Evolutionary conservation across 2,113 vertebrate species (phyloP), one percentile per base, ranked within the genome.

Genomic region (Takifugu bimaculatus): DNA sequence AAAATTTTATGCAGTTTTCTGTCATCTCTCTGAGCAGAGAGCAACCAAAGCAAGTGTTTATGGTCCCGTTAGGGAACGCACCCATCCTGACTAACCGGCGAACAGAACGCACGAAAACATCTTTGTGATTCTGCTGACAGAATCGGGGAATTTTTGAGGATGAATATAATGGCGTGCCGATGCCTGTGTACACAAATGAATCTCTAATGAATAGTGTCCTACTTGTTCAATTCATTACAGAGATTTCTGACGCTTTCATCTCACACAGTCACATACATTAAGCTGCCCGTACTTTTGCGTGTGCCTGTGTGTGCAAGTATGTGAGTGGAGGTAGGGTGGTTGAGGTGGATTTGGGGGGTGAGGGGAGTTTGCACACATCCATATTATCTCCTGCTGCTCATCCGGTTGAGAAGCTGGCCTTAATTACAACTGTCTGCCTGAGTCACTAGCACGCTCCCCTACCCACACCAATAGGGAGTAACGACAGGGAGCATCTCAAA

Each of bases 171-270:
- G 57, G 72, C 71, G 63, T 55, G 60, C 55, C 57, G 54, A 26
- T 52, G 62, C 52, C 53, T 70, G 65, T 51, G 52, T 66, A 75
- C 77, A 77, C 72, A 84, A 75, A 84, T 60, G 57, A 73, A 79
- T 83, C 79, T 80, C 77, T 85, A 89, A 86, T 83, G 81, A 85
- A 70, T 64, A 73, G 75, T 82, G 85, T 79, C 82, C 81, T 87
- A 84, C 77, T 87, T 87, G 79, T 83, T 85, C 75, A 76, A 78
- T 81, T 87, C 65, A 87, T 85, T 82, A 81, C 71, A 57, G 72
- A 78, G 74, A 77, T 78, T 76, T 70, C 62, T 39, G 54, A 70
- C 3, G 61, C 80, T 88, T 86, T 84, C 61, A 75, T 87, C 77
- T 72, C 53, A 26, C 48, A 65, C 77, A 69, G 73, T 83, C 72